Conservation (phyloP, 2,797 vertebrate species). For the Tenualosa ilisha region DNA sequence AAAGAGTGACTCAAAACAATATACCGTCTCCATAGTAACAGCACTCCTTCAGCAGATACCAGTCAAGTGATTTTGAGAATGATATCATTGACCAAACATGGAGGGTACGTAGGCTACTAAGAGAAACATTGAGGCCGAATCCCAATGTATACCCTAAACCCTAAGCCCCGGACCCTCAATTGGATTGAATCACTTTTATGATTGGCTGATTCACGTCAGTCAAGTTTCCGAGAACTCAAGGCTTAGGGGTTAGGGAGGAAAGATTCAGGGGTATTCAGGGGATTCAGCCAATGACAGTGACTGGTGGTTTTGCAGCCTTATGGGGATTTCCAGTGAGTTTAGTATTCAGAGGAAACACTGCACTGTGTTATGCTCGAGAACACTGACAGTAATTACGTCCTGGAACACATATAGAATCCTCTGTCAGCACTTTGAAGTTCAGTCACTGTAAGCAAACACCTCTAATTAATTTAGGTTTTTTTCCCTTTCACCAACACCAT, state of each 20-base stretch:
- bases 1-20: neutral
- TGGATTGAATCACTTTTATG: too few species aligned
- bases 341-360: constrained; percentile 1
- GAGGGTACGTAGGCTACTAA: neutral
- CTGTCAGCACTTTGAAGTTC: constrained; percentile 25
- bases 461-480: constrained; percentile 10
- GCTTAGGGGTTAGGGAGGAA: too few species aligned
- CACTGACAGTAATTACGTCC: neutral
- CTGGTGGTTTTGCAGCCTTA: neutral
- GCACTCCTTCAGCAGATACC: neutral
- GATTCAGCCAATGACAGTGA: neutral
- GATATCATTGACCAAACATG: too few species aligned
- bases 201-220: too few species aligned
- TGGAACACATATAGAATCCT: constrained; percentile 16
- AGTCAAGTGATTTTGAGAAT: too few species aligned
- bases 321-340: neutral
- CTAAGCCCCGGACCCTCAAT: too few species aligned
- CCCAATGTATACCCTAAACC: too few species aligned
- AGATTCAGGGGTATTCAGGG: neutral
- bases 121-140: neutral
- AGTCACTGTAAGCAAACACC: constrained; percentile 13
- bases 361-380: neutral
- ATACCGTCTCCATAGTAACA: neutral
- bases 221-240: too few species aligned
- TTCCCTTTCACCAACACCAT: neutral